These are phyloP conservation scores for Phyto melanocephala DNA, from an alignment of 2,888 invertebrate species.

Conservation along the genomic window DNA sequence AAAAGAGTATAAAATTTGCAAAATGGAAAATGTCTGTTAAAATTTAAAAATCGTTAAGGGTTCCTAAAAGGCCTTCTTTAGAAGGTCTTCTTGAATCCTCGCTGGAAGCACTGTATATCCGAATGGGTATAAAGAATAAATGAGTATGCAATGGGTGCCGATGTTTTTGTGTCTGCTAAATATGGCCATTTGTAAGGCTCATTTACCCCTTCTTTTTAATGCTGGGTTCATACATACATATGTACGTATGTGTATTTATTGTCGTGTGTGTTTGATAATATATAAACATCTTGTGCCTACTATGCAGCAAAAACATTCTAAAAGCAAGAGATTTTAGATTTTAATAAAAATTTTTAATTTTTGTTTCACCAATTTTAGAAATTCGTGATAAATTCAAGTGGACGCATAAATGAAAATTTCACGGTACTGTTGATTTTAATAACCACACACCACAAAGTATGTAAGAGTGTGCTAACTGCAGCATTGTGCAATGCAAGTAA, in stretches of 20 bases:
- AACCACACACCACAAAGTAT: background rate
- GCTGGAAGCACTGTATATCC: too few relatives aligned
- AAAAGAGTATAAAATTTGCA: too few relatives aligned
- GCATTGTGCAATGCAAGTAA: background rate
- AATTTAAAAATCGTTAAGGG: too few relatives aligned
- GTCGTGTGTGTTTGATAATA: constrained; percentile 21
- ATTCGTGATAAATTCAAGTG: constrained; percentile 19
- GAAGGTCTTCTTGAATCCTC: too few relatives aligned
- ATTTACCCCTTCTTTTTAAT: too few relatives aligned
- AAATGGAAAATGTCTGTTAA: too few relatives aligned
- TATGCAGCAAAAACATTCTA: background rate
- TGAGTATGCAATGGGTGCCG: too few relatives aligned
- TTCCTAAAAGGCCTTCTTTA: too few relatives aligned
- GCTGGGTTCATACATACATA: too few relatives aligned
- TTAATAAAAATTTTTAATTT: background rate
- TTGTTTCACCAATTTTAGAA: background rate
- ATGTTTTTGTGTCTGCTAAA: too few relatives aligned
- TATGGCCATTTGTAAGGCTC: too few relatives aligned
- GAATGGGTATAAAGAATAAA: too few relatives aligned
- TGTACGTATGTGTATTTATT: constrained; percentile 13
- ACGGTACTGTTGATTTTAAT: constrained; percentile 10
- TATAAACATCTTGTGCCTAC: constrained; percentile 16
- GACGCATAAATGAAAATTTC: constrained; percentile 1
- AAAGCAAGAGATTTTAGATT: background rate
- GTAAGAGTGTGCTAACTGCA: background rate